A percentile compares a stretch with the other conserved stretches of the same genome.
These are phyloP conservation scores for Metaphire vulgaris DNA, from an alignment of 1,140 invertebrate species.

Conservation along the genomic window DNA sequence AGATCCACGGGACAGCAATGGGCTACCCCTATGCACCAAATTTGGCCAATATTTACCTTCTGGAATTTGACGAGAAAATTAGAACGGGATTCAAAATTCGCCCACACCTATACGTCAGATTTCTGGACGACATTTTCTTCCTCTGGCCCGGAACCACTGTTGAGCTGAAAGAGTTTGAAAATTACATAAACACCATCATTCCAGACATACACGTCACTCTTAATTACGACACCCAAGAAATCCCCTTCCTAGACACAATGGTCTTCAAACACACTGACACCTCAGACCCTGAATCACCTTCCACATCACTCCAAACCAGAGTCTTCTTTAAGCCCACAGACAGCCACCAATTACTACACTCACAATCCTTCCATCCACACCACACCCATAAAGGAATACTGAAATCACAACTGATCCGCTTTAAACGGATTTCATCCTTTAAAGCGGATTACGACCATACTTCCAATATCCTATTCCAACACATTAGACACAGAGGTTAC, in stretches of 20 bases:
- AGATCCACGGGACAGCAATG: slow-evolving; percentile 1
- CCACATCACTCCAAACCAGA: background rate
- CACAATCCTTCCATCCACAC: background rate
- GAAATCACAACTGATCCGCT: slow-evolving; percentile 19
- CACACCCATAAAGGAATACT: background rate
- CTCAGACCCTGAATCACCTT: background rate
- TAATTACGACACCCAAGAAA: background rate
- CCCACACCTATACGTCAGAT: background rate
- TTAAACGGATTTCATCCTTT: background rate
- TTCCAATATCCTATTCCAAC: background rate
- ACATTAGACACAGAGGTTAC: background rate
- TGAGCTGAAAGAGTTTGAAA: background rate
- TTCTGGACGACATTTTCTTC: slow-evolving; percentile 12
- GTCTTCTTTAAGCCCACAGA: slow-evolving; percentile 5
- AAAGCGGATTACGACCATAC: background rate
- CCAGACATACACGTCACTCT: background rate
- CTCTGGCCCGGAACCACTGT: background rate
- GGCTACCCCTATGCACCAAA: background rate
- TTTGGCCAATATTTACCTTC: slow-evolving; percentile 4
- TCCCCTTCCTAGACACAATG: background rate
- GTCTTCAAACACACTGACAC: background rate
- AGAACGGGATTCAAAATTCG: background rate
- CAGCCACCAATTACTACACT: background rate
- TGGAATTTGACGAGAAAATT: background rate
- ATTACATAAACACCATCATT: background rate